Evolutionary conservation across 2,888 invertebrate genomes (phyloP), one percentile per base, ranked within the genome.

Genomic region (Tachina fera): DNA sequence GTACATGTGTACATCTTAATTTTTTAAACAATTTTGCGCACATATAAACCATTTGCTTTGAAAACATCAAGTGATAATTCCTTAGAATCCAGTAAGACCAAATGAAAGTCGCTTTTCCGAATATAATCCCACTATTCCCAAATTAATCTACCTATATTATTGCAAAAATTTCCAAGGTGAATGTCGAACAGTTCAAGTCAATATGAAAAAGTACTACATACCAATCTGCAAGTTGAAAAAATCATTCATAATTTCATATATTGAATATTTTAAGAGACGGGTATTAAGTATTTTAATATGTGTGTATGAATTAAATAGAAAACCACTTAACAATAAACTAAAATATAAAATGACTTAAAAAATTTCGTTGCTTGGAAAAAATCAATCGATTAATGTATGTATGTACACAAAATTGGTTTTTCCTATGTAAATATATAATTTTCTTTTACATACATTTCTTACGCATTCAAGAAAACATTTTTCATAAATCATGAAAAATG

Each of bases 391-490:
- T 60, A 67, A 83, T 31, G 31, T 31, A 31, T 31, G 31, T 31
- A 31, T 31, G 77, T 67, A 71, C 58, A 65, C 47, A 63, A 76
- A 87, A 65, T 79, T 83, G 76, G 39, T 71, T 75, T 85, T 61
- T 75, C 78, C 60, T 60, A 61, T 53, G 60, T 70, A 80, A 85
- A 67, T 78, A 67, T 56, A 71, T 19, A 67, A 51, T 67, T 74
- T 67, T 41, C 63, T 39, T 86, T 83, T 65, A 65, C 53, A 75
- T 80, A 78, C 53, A 75, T 80, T 75, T 82, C 79, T 82, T 79
- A 86, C 84, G 79, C 77, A 87, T 83, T 83, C 72, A 84, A 84
- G 81, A 84, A 82, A 78, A 84, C 63, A 82, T 82, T 82, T 77
- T 83, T 83, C 63, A 61, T 49, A 83, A 86, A 82, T 84, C 39